Conservation (phyloP, 2,797 vertebrate genomes). For the Brachyalestes nurse region DNA sequence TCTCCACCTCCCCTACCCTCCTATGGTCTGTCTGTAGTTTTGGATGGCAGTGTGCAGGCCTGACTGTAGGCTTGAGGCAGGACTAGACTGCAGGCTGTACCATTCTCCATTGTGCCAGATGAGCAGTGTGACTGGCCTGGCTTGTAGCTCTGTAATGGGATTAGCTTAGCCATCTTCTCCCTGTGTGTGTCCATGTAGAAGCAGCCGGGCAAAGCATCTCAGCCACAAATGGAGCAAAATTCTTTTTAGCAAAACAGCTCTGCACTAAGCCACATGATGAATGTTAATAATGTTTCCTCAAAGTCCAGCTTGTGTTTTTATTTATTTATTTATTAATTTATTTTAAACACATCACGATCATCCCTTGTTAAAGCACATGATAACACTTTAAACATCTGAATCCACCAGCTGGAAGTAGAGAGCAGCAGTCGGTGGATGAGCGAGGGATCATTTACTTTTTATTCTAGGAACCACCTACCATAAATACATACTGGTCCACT, state of each 20-base stretch:
- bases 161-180: constrained; percentile 82
- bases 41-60: constrained; percentile 17
- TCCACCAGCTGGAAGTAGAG: constrained; percentile 55
- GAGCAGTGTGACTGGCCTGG: constrained; percentile 80
- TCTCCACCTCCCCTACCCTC: not conserved
- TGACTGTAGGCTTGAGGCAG: constrained; percentile 30
- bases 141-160: constrained; percentile 82
- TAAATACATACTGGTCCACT: constrained; percentile 44
- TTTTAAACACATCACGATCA: constrained; percentile 1
- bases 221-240: constrained; percentile 14
- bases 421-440: constrained; percentile 28
- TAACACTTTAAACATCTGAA: constrained; percentile 44
- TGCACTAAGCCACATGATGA: constrained; percentile 19
- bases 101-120: constrained; percentile 78
- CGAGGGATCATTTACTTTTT: constrained; percentile 34
- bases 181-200: constrained; percentile 56
- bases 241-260: constrained; percentile 24
- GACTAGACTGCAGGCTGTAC: constrained; percentile 64
- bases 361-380: constrained; percentile 16
- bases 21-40: not conserved
- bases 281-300: constrained; percentile 26
- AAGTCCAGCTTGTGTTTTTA: constrained; percentile 1
- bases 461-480: constrained; percentile 49
- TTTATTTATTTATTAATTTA: not conserved
- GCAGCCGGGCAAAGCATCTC: constrained; percentile 22